Evolutionary conservation across 1,140 invertebrate genomes (phyloP), one percentile per base, ranked within the genome.

Genomic region (Drosophila kurseongensis): DNA sequence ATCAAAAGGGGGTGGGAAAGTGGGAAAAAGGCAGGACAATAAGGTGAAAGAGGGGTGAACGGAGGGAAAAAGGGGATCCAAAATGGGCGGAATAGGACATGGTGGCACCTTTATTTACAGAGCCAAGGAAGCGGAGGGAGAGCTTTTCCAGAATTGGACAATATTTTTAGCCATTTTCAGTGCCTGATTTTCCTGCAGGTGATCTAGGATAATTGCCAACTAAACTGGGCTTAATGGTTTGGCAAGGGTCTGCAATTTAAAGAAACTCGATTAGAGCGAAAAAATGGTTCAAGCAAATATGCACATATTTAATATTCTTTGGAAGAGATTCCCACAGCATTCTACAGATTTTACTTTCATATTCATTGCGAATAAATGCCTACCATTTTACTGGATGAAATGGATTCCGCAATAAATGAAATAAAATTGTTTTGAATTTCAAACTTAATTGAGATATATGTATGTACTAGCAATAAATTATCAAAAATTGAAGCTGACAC

Each of bases 121-220:
- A 44, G n/a, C 5, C 29, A 44, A 9, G 40, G 35, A n/a, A 18
- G 8, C 12, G 16, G 5, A 12, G 32, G 42, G 38, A 40, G 38
- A 60, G 68, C 69, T 61, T 51, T 73, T n/a, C 40, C 55, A 9
- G 66, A 71, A 72, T 72, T 50, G 44, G 66, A 50, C 68, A 58
- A 71, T 72, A 72, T 71, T 72, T 71, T 72, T 72, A 58, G 68
- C 52, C 67, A 71, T 35, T 71, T 68, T 56, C 51, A 57, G 51
- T 41, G 65, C 23, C 42, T 71, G 65, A 71, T 71, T 72, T 71
- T 58, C 18, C 68, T 50, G 14, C 23, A 41, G 68, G 52, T 50
- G 65, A 72, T 72, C 68, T 58, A 58, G 52, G 66, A 72, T 72
- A 72, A 72, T 72, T 58, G 68, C 65, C 66, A 72, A 42, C 68